Evolutionary conservation across 2,113 vertebrate species (phyloP).

Genomic region (Pomatostomus ruficeps): DNA sequence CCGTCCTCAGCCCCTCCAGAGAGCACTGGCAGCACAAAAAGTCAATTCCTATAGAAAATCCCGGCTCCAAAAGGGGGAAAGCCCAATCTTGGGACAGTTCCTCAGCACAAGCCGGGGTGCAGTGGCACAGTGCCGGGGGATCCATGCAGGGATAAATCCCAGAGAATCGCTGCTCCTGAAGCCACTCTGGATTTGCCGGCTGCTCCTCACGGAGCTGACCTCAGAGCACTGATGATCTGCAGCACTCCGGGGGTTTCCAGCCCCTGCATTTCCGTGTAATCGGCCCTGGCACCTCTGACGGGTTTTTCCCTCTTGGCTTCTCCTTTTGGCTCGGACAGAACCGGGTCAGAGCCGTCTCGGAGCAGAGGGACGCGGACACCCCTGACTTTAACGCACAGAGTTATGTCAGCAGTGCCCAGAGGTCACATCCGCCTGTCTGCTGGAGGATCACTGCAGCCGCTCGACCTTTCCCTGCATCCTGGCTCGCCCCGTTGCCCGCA

Average conservation of each 20-base stretch:
- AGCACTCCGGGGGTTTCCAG: not conserved
- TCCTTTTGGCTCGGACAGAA: not conserved
- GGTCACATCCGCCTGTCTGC: constrained; percentile 26
- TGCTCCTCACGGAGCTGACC: not conserved
- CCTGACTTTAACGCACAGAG: not conserved
- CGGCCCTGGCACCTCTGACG: not conserved
- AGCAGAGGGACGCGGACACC: not conserved
- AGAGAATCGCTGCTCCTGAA: not conserved
- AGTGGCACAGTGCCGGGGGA: accelerated
- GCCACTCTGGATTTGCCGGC: not conserved
- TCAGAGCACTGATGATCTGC: not conserved
- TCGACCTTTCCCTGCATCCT: not conserved
- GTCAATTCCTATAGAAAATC: not conserved
- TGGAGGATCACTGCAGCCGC: not conserved
- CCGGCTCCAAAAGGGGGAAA: not conserved
- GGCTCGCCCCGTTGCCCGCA: not conserved
- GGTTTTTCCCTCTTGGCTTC: not conserved
- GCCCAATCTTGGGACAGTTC: not conserved
- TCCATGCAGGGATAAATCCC: not conserved
- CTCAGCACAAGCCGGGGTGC: not conserved
- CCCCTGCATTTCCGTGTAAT: not conserved
- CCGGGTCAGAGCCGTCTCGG: not conserved
- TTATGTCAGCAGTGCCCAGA: not conserved
- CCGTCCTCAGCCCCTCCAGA: not conserved
- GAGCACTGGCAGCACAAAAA: not conserved